Percentiles rank a stretch among this genome's conserved stretches.
phyloP scores from a whole-genome alignment of 30 jellyfish, hydroid and myxozoan species.

The Catostylus mosaicus region DNA sequence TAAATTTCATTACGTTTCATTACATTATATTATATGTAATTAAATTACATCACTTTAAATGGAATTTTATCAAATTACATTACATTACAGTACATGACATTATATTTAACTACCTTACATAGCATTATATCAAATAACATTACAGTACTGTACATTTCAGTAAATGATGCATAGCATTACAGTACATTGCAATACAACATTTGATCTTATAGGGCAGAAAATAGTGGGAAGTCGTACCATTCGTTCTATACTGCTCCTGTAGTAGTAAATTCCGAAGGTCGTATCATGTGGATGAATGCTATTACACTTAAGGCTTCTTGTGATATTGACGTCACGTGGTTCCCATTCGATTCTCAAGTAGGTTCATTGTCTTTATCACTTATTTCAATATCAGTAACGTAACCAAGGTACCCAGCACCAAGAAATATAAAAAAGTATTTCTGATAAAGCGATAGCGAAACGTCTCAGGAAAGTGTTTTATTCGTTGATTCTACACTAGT shows the following conservation, averaged over 20 bases:
- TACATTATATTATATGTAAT: neutral
- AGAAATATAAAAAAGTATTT: too few species aligned
- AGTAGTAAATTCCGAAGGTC: slow-evolving; percentile 18
- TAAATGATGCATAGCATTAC: neutral
- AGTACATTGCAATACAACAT: neutral
- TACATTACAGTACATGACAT: neutral
- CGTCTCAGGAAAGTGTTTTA: too few species aligned
- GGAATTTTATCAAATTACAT: neutral
- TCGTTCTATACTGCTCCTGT: slow-evolving; percentile 37
- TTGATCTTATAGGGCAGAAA: slow-evolving; percentile 26
- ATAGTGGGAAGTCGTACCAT: neutral
- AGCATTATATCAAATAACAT: neutral
- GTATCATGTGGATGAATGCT: slow-evolving; percentile 61
- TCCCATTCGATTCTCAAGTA: slow-evolving; percentile 82
- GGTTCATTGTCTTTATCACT: too few species aligned
- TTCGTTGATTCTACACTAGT: neutral
- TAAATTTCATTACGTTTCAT: neutral
- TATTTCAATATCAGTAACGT: too few species aligned
- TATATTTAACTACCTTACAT: neutral
- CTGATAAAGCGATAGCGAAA: too few species aligned
- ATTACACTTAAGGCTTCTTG: slow-evolving; percentile 59
- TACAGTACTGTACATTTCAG: neutral
- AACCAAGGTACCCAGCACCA: too few species aligned
- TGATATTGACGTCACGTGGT: slow-evolving; percentile 77
- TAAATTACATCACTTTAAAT: neutral